phyloP scores from a whole-genome alignment of 2,797 vertebrate genomes.

The Sciaenops ocellatus region DNA sequence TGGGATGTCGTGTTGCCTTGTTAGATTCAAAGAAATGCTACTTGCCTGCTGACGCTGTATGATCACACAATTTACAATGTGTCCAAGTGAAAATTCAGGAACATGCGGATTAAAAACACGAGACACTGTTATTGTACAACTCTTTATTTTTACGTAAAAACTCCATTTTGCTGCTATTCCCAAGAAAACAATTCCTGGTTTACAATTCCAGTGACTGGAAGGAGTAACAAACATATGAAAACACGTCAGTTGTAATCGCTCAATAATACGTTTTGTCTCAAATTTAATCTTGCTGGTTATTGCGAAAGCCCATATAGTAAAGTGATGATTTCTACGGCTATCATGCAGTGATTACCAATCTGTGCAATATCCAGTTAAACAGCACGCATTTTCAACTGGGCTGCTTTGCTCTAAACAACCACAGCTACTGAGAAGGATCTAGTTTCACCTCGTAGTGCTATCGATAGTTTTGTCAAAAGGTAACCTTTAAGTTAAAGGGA shows the following conservation, averaged over 20 bases:
- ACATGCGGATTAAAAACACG: neutral
- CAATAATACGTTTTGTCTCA: conserved; percentile 80
- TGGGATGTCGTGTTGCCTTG: neutral
- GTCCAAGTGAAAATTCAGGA: neutral
- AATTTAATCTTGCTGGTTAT: conserved; percentile 77
- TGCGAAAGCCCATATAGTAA: conserved; percentile 74
- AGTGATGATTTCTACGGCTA: conserved; percentile 76
- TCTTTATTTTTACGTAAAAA: conserved; percentile 89
- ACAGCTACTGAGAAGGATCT: conserved; percentile 72
- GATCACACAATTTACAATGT: neutral
- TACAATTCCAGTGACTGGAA: conserved; percentile 80
- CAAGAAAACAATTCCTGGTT: conserved; percentile 79
- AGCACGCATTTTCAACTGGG: conserved; percentile 47
- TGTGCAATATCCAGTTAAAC: conserved; percentile 71
- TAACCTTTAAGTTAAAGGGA: conserved; percentile 80
- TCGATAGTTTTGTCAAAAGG: conserved; percentile 68
- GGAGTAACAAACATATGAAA: conserved; percentile 74
- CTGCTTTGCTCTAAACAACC: conserved; percentile 73
- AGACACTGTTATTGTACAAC: conserved; percentile 77
- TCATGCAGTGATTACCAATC: conserved; percentile 83
- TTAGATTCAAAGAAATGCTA: neutral
- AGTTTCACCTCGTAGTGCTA: conserved; percentile 86
- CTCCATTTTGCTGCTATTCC: conserved; percentile 79
- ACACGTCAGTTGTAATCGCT: conserved; percentile 64
- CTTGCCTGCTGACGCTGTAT: neutral